These are phyloP conservation scores for Pammene aurita DNA, from an alignment of 2,888 invertebrate species.

Conservation along the genomic window DNA sequence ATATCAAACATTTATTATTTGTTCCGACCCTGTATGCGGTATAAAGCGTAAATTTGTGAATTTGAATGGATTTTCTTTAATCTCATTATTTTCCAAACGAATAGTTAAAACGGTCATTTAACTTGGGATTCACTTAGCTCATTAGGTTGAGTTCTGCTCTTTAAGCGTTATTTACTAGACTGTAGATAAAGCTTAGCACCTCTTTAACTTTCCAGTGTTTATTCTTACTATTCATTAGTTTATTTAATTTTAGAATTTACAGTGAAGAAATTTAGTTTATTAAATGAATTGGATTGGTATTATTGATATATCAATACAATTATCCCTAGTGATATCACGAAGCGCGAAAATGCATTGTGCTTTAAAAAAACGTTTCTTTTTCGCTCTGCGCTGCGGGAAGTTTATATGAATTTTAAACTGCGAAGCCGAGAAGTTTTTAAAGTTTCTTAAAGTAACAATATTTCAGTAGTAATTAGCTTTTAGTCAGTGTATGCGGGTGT, in stretches of 20 bases:
- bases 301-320: too few relatives aligned
- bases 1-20: slow-evolving; percentile 54
- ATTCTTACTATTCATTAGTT: slow-evolving; percentile 24
- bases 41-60: slow-evolving; percentile 21
- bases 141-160: slow-evolving; percentile 30
- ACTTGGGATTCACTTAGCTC: slow-evolving; percentile 28
- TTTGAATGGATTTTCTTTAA: slow-evolving; percentile 16
- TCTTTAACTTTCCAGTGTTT: slow-evolving; percentile 35
- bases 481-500: slow-evolving; percentile 47
- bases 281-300: too few relatives aligned
- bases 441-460: slow-evolving; percentile 36
- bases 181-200: slow-evolving; percentile 39
- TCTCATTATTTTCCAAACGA: slow-evolving; percentile 5
- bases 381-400: too few relatives aligned
- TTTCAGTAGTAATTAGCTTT: slow-evolving; percentile 51
- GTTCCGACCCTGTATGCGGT: slow-evolving; percentile 11
- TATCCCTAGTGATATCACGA: too few relatives aligned
- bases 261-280: neutral
- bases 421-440: neutral
- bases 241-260: slow-evolving; percentile 6
- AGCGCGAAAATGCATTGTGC: too few relatives aligned
- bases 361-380: too few relatives aligned
- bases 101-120: slow-evolving; percentile 24
- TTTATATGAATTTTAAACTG: too few relatives aligned
- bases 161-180: slow-evolving; percentile 34